These are phyloP conservation scores for Oryzias javanicus DNA, from an alignment of 2,113 vertebrate species.

Conservation along the genomic window DNA sequence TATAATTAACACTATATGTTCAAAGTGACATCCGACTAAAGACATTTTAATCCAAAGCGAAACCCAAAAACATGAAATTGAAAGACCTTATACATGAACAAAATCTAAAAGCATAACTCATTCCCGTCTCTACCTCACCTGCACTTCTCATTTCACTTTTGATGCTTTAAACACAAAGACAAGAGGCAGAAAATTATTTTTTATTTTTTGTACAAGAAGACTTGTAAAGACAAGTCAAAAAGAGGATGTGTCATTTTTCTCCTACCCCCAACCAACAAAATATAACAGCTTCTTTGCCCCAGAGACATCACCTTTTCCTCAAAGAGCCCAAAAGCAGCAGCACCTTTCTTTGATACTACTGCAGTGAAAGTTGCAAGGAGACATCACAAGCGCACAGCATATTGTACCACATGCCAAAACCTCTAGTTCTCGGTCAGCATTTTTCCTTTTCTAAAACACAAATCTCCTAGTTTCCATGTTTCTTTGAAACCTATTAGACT, in stretches of 20 bases:
- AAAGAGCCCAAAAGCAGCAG: slow-evolving; percentile 50
- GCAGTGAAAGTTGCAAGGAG: slow-evolving; percentile 53
- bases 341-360: slow-evolving; percentile 40
- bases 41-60: slow-evolving; percentile 20
- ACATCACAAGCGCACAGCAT: slow-evolving; percentile 37
- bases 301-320: slow-evolving; percentile 62
- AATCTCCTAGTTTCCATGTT: slow-evolving; percentile 20
- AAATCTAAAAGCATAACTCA: slow-evolving; percentile 65
- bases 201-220: slow-evolving; percentile 10
- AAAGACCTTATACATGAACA: slow-evolving; percentile 61
- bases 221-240: slow-evolving; percentile 54
- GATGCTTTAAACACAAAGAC: slow-evolving; percentile 59
- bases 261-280: slow-evolving; percentile 59
- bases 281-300: slow-evolving; percentile 53
- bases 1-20: too few relatives aligned
- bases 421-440: slow-evolving; percentile 25
- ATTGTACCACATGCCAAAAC: slow-evolving; percentile 24
- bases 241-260: slow-evolving; percentile 58
- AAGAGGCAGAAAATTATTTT: slow-evolving; percentile 64
- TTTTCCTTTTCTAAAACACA: slow-evolving; percentile 15
- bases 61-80: slow-evolving; percentile 50
- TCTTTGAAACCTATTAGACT: slow-evolving; percentile 18
- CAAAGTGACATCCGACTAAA: slow-evolving; percentile 36
- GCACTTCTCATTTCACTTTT: background rate
- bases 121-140: slow-evolving; percentile 66